These are phyloP conservation scores for Chroicocephalus ridibundus DNA, from an alignment of 2,113 vertebrate species.

Conservation along the genomic window DNA sequence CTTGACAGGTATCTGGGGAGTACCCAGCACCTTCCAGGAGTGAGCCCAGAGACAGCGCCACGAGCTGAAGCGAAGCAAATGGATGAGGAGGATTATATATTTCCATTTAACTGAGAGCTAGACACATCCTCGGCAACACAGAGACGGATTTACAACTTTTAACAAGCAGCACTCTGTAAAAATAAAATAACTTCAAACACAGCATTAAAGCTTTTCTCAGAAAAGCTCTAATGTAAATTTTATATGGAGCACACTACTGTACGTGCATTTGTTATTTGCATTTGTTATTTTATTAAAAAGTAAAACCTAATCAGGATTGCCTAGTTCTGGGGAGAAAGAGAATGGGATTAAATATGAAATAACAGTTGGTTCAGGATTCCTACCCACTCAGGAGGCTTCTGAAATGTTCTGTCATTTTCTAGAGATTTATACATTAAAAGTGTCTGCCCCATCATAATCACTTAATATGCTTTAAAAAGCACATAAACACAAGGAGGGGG, in stretches of 20 bases:
- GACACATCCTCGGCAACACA: background rate
- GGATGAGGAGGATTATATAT: conserved; percentile 11
- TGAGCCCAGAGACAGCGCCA: background rate
- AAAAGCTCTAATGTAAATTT: conserved; percentile 62
- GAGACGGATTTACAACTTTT: conserved; percentile 54
- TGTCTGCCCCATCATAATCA: conserved; percentile 23
- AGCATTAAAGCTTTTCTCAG: conserved; percentile 39
- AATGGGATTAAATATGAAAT: conserved; percentile 49
- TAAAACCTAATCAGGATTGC: conserved; percentile 23
- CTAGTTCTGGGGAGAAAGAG: conserved; percentile 1
- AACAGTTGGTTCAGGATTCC: conserved; percentile 20
- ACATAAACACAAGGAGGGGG: conserved; percentile 11
- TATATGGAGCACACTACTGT: background rate
- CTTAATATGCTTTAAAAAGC: conserved; percentile 45
- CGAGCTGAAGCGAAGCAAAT: background rate
- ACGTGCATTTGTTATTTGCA: conserved; percentile 36
- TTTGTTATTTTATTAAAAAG: conserved; percentile 61
- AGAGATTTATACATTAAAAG: conserved; percentile 44
- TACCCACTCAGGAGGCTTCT: conserved; percentile 20
- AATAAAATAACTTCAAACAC: conserved; percentile 62
- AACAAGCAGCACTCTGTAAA: conserved; percentile 30
- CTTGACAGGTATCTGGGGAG: background rate
- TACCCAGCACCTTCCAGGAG: background rate
- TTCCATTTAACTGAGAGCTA: conserved; percentile 23
- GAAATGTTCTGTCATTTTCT: conserved; percentile 32